phyloP scores from a whole-genome alignment of 2,797 vertebrate species.

The Eospalax fontanierii region DNA sequence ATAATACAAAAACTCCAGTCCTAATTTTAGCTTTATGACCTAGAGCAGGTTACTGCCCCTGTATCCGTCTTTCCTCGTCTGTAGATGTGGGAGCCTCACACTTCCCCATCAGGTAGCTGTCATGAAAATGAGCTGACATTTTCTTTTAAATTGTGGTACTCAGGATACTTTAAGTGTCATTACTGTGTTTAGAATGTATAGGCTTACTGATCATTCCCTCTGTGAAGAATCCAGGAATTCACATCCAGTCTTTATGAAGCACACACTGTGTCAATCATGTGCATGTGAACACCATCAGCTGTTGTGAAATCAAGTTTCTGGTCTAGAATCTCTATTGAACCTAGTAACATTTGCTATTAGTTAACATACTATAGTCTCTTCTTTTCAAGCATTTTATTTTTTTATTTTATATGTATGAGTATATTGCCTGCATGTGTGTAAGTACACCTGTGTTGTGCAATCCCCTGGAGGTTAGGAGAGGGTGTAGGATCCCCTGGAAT shows the following conservation, averaged over 20 bases:
- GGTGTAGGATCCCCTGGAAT: too few species aligned
- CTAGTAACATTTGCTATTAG: neutral
- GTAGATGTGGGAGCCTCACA: neutral
- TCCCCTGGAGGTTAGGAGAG: too few species aligned
- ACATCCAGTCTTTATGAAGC: neutral
- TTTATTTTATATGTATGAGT: too few species aligned
- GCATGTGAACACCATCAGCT: neutral
- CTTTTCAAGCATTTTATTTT: neutral
- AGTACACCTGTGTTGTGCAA: too few species aligned
- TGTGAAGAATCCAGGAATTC: neutral
- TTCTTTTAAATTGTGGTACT: neutral
- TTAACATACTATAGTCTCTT: neutral
- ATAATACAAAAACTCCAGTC: neutral
- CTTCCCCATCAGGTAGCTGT: neutral
- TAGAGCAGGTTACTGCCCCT: neutral
- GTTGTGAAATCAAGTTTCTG: neutral
- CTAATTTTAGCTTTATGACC: neutral
- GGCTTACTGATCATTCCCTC: neutral
- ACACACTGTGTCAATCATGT: neutral
- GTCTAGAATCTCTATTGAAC: neutral
- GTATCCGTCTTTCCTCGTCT: neutral
- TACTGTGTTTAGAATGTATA: neutral
- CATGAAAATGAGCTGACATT: neutral
- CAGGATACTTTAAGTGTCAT: neutral
- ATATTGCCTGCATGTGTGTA: too few species aligned